A percentile compares a stretch with the other conserved stretches of the same genome.
These are phyloP conservation scores for Ceryle rudis DNA, from an alignment of 2,797 vertebrate genomes.

Conservation along the genomic window DNA sequence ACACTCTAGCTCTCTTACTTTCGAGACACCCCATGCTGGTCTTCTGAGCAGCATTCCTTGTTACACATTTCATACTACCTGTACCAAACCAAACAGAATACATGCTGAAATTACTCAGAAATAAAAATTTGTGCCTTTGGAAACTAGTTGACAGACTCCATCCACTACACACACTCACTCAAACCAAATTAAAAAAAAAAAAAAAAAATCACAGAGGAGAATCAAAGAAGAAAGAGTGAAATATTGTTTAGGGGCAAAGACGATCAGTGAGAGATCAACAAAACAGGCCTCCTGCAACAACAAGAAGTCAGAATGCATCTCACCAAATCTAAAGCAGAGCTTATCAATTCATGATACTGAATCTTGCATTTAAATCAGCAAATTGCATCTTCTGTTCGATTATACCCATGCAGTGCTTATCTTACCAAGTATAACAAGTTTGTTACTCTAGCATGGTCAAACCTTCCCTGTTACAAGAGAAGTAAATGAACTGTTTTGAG, in stretches of 20 bases:
- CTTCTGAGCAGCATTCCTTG: fast-evolving
- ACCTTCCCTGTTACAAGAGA: not conserved
- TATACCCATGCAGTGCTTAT: not conserved
- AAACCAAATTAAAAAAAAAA: not conserved
- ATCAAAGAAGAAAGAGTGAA: not conserved
- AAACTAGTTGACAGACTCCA: not conserved
- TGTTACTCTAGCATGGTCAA: not conserved
- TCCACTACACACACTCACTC: not conserved
- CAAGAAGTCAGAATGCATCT: not conserved
- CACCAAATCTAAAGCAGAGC: not conserved
- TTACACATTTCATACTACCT: fast-evolving
- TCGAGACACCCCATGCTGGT: not conserved
- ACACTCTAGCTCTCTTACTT: not conserved
- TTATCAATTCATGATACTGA: not conserved
- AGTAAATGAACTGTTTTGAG: not conserved
- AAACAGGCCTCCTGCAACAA: not conserved
- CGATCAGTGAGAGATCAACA: not conserved
- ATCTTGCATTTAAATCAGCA: not conserved
- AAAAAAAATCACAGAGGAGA: not conserved
- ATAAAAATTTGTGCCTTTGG: not conserved
- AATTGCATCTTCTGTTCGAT: not conserved
- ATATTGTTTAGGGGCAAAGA: not conserved
- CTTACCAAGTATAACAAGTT: not conserved
- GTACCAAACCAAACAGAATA: not conserved
- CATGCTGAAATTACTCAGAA: not conserved